Base-by-base conservation (phyloP, 1,140 invertebrate genomes). In the Tachypleus tridentatus region DNA sequence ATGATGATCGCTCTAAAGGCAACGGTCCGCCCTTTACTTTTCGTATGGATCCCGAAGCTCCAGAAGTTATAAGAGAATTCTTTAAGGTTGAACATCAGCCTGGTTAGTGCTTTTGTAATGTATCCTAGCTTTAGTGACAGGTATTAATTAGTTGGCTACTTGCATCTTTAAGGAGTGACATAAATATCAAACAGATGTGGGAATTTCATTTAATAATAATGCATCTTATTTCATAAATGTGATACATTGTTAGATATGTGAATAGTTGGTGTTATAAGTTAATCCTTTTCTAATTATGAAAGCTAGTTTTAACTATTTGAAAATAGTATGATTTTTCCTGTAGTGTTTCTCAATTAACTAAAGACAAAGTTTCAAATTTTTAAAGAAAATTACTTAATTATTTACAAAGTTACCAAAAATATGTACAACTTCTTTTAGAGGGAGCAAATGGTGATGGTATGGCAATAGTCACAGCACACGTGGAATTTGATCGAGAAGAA, bases 1-100 rank as follows among this genome's bases (percentile, higher is more conserved):
- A 94, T 75, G 93, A 96, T 74, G 93, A 96, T 76, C 82, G 93
- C 67, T 93, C 90, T 0, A 94, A 93, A 76, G 91, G 88, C 70
- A 97, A 97, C 74, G 93, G 93, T 0, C 92, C 93, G 50, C 93
- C 93, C 9, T 97, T 97, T 79, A 91, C 91, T 57, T 96, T 97
- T 78, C 81, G 90, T 64, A 84, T 96, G 79, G 91, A 94, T 74
- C 91, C 91, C 10, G 91, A 91, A 72, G 92, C 91, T 6, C 90
- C 91, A 76, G 91, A 95, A 74, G 86, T 92, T 68, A 95, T 95
- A 66, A 82, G 89, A 73, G 88, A 90, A 51, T 93, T 91, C 58
- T 96, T 95, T 77, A 93, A 91, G 83, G 91, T 95, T 4, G 62
- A 69, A 51, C 68, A 69, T 56, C 64, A 69, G 51, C 64, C 68